These are phyloP conservation scores for Ophioninae sp. DNA, from an alignment of 2,888 invertebrate species.

Conservation along the genomic window DNA sequence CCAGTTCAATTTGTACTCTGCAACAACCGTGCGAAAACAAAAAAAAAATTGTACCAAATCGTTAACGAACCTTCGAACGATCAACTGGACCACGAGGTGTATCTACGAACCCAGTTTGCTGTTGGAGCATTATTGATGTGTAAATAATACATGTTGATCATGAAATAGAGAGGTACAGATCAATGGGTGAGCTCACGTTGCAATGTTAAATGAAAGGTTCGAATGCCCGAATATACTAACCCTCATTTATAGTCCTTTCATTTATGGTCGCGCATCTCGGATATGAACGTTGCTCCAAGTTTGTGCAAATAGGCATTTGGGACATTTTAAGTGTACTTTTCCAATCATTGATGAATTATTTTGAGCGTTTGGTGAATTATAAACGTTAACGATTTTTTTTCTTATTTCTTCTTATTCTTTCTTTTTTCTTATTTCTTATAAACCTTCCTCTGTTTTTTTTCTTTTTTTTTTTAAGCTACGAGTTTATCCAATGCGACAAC, in stretches of 20 bases:
- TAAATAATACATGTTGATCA: slow-evolving; percentile 1
- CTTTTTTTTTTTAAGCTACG: no score
- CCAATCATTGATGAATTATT: no score
- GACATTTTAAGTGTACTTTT: no score
- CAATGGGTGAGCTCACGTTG: not conserved
- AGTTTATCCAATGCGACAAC: not conserved
- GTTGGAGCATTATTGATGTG: not conserved
- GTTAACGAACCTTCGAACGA: not conserved
- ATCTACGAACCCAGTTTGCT: not conserved
- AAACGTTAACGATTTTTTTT: no score
- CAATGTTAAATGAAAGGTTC: not conserved
- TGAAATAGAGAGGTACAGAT: not conserved
- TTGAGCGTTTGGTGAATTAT: no score
- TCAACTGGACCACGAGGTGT: not conserved
- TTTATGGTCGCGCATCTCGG: no score
- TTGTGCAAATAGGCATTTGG: no score
- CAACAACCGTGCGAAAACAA: not conserved
- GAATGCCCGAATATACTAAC: not conserved
- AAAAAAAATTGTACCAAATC: not conserved
- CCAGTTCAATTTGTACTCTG: slow-evolving; percentile 77
- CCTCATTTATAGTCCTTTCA: no score
- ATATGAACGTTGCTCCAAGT: no score
- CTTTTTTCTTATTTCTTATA: no score
- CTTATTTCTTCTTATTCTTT: no score
- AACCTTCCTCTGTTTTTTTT: no score